phyloP scores from a whole-genome alignment of 2,797 vertebrate genomes.

The Hipposideros larvatus region DNA sequence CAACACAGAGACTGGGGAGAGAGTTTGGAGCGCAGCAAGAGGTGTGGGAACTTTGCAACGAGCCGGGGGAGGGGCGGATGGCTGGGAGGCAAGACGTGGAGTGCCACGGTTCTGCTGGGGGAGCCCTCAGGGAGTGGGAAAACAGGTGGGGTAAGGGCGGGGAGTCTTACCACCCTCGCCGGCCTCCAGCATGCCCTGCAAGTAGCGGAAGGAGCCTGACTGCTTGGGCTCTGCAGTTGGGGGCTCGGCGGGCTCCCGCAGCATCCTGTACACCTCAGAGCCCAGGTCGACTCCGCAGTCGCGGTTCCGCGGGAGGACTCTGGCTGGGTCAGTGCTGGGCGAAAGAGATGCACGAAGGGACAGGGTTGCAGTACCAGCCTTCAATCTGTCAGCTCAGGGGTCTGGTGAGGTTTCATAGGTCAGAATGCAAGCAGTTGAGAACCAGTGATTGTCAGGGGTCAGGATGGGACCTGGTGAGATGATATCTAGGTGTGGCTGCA shows the following conservation, averaged over 20 bases:
- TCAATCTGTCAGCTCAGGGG: neutral
- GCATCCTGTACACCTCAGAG: slow-evolving; percentile 98
- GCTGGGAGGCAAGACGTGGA: neutral
- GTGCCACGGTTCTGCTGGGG: accelerated
- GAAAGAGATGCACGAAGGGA: neutral
- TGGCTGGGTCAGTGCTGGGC: slow-evolving; percentile 90
- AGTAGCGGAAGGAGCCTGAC: slow-evolving; percentile 97
- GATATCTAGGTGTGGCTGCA: neutral
- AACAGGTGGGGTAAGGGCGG: neutral
- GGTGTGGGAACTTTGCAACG: accelerated
- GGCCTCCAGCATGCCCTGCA: slow-evolving; percentile 97
- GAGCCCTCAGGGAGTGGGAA: accelerated
- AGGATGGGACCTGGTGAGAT: neutral
- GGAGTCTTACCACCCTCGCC: slow-evolving; percentile 93
- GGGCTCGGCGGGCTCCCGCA: slow-evolving; percentile 93
- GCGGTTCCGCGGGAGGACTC: slow-evolving; percentile 88
- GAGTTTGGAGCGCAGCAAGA: neutral
- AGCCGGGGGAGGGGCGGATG: accelerated
- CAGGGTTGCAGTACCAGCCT: neutral
- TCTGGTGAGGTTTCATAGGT: neutral
- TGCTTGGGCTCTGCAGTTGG: slow-evolving; percentile 93
- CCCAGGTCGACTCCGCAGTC: slow-evolving; percentile 92
- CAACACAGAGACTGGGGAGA: neutral
- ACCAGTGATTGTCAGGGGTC: neutral
- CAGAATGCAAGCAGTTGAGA: neutral